Evolutionary conservation across 2,797 vertebrate genomes (phyloP).

Genomic region (Siniperca scherzeri): DNA sequence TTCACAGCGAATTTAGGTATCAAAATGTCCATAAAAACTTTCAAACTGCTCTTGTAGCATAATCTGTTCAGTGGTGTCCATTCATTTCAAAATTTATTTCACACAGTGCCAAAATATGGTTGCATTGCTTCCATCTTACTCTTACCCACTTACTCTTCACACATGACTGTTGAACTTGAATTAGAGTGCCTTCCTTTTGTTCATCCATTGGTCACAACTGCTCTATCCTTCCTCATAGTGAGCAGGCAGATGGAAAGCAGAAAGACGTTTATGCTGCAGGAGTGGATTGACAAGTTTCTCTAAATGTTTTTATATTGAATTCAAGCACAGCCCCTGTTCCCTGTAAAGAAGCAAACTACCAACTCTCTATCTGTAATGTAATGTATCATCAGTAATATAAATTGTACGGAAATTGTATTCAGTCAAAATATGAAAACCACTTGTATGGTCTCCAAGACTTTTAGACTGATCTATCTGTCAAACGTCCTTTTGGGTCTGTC

Average conservation of each 20-base stretch:
- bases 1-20: not conserved
- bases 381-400: not conserved
- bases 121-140: not conserved
- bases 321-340: not conserved
- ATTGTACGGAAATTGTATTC: too few relatives aligned
- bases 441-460: not conserved
- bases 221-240: not conserved
- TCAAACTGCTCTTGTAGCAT: not conserved
- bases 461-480: not conserved
- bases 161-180: not conserved
- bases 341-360: too few relatives aligned
- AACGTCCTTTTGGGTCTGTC: not conserved
- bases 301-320: not conserved
- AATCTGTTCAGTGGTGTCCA: not conserved
- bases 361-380: not conserved
- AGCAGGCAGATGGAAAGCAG: slow-evolving; percentile 17
- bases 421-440: not conserved
- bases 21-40: not conserved
- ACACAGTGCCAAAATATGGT: not conserved
- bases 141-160: not conserved
- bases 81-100: not conserved
- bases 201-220: not conserved
- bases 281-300: slow-evolving; percentile 1
- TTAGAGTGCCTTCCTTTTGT: not conserved
- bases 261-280: slow-evolving; percentile 6